Base-by-base conservation (phyloP, 2,113 vertebrate species). In the Otocyon megalotis region DNA sequence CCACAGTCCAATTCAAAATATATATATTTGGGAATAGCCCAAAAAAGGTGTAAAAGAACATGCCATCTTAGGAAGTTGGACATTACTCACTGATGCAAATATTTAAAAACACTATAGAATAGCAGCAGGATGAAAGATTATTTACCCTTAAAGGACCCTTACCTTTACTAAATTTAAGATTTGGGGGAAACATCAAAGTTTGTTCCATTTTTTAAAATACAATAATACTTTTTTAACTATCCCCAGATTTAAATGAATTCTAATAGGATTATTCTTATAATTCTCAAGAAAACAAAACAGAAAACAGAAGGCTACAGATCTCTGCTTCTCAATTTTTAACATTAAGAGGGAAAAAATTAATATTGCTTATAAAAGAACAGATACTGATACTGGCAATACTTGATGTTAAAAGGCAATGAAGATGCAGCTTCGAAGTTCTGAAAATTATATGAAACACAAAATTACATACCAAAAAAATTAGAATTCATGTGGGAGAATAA, bases 1-100 rank as follows among this genome's bases (percentile, higher is more conserved):
- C 72, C 81, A 95, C 14, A 94, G 43, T 94, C 14, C 37, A 93
- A 96, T 76, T 84, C 22, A 94, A 97, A 97, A 95, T 62, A 82
- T 30, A 19, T 77, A 89, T 84, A 82, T 30, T 67, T 80, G 81
- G 60, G 28, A 60, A 17, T 32, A 97, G 69, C 63, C 88, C 93
- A 50, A 60, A 72, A 94, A 86, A 30, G 17, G 19, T 20, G 20
- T 14, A 77, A 32, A 16, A 13, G 35, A 53, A 76, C 65, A 50
- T 80, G 35, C 32, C 37, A 67, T 24, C 58, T 77, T 37, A 91
- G 48, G 24, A 88, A 94, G 35, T 0, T 69, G 32, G 12, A 50
- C 28, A 48, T 83, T 83, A 69, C 17, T 96, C 24, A 53, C 0
- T 77, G 43, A 89, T 19, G 0, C 43, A 96, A 83, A 24, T 22